These are phyloP conservation scores for Myripristis murdjan DNA, from an alignment of 2,797 vertebrate species.

Conservation along the genomic window DNA sequence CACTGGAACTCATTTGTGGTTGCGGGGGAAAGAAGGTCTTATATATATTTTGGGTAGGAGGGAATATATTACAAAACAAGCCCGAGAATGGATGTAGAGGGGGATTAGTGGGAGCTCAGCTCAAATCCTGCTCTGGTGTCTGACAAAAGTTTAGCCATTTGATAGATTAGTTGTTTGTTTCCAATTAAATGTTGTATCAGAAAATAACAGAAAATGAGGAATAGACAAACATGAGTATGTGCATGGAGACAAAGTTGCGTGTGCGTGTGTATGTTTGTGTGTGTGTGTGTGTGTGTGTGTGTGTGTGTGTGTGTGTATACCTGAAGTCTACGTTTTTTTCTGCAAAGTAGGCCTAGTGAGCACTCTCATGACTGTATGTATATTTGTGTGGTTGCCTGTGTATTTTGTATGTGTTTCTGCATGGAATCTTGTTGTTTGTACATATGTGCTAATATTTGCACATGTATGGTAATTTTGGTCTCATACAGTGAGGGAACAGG, in stretches of 20 bases:
- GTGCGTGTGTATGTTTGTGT: constrained; percentile 42
- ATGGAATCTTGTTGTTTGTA: constrained; percentile 62
- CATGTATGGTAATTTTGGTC: constrained; percentile 65
- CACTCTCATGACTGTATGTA: constrained; percentile 11
- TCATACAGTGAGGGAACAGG: constrained; percentile 60
- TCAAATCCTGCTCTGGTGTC: constrained; percentile 66
- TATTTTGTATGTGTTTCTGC: constrained; percentile 72
- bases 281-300: constrained; percentile 16
- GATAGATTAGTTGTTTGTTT: constrained; percentile 84
- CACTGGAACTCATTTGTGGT: constrained; percentile 85
- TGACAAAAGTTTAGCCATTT: constrained; percentile 70
- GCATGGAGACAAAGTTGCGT: constrained; percentile 61
- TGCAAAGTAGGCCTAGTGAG: constrained; percentile 19
- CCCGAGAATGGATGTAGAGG: constrained; percentile 38
- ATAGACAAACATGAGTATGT: constrained; percentile 52
- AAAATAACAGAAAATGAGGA: constrained; percentile 61
- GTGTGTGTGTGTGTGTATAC: constrained; percentile 9
- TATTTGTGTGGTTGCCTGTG: constrained; percentile 51
- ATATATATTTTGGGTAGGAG: constrained; percentile 46
- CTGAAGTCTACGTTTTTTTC: constrained; percentile 1
- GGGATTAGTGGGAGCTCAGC: constrained; percentile 37
- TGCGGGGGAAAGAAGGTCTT: constrained; percentile 63
- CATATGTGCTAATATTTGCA: constrained; percentile 68
- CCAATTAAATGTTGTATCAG: constrained; percentile 74
- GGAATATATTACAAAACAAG: constrained; percentile 52